Evolutionary conservation across 2,113 vertebrate genomes (phyloP).

Genomic region (Phalacrocorax carbo): DNA sequence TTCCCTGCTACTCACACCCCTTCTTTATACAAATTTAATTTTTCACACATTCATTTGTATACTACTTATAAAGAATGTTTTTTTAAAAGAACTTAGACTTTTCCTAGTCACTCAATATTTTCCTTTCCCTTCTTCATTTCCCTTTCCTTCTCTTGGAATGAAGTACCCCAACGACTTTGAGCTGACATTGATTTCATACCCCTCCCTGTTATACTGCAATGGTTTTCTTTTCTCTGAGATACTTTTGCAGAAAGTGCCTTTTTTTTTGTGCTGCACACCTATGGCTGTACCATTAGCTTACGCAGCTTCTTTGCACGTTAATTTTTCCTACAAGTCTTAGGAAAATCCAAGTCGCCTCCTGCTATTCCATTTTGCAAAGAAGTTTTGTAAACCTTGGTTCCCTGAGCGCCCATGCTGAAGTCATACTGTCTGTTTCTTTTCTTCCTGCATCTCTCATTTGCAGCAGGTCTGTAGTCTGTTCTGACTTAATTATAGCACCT

Average conservation of each 20-base stretch:
- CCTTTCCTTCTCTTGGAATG: background rate
- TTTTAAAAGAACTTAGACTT: background rate
- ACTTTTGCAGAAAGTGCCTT: background rate
- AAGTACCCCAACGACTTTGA: background rate
- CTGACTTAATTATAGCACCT: conserved; percentile 27
- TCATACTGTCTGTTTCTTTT: background rate
- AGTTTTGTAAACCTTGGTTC: background rate
- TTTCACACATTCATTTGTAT: conserved; percentile 32
- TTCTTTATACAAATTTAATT: conserved; percentile 46
- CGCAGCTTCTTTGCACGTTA: background rate
- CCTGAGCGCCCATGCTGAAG: background rate
- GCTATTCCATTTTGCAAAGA: background rate
- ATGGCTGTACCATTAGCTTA: background rate
- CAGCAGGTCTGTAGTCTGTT: background rate
- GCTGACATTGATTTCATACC: background rate
- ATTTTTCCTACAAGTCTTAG: background rate
- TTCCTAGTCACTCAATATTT: background rate
- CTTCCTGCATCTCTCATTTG: background rate
- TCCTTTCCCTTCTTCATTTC: background rate
- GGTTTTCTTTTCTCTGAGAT: background rate
- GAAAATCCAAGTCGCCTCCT: background rate
- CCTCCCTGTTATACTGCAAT: background rate
- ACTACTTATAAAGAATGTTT: background rate
- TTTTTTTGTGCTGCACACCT: background rate
- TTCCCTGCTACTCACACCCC: conserved; percentile 30